phyloP scores from a whole-genome alignment of 2,797 vertebrate species.

The Anomalospiza imberbis region DNA sequence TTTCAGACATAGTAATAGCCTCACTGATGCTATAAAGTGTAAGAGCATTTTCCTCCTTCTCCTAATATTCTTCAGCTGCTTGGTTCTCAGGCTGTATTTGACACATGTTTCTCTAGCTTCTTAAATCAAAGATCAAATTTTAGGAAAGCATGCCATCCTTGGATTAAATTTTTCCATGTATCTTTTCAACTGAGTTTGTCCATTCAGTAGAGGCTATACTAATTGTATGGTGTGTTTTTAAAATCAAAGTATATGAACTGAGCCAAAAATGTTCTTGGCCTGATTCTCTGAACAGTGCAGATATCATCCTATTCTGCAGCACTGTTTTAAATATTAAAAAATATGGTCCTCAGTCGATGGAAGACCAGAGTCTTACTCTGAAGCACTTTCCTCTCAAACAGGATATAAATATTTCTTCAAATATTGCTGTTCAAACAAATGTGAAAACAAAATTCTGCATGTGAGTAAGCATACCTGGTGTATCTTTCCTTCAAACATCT shows the following conservation, averaged over 20 bases:
- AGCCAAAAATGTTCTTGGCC: neutral
- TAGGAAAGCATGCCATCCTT: neutral
- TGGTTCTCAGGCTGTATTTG: neutral
- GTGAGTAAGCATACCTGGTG: neutral
- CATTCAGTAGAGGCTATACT: neutral
- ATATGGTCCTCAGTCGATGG: neutral
- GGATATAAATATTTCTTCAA: neutral
- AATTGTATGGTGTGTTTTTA: neutral
- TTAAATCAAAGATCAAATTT: neutral
- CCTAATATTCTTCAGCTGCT: neutral
- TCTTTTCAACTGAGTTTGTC: neutral
- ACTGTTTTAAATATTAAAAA: neutral
- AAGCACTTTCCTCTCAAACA: neutral
- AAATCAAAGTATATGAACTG: neutral
- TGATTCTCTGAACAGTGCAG: neutral
- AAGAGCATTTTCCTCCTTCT: neutral
- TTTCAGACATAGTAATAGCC: neutral
- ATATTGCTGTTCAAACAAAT: neutral
- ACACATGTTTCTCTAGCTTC: neutral
- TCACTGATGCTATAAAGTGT: neutral
- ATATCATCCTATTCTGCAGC: neutral
- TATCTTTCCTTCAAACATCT: neutral
- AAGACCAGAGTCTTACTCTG: neutral
- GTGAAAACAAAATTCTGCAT: neutral
- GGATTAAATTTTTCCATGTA: neutral